phyloP scores from a whole-genome alignment of 2,797 vertebrate species.

The Heliangelus exortis region DNA sequence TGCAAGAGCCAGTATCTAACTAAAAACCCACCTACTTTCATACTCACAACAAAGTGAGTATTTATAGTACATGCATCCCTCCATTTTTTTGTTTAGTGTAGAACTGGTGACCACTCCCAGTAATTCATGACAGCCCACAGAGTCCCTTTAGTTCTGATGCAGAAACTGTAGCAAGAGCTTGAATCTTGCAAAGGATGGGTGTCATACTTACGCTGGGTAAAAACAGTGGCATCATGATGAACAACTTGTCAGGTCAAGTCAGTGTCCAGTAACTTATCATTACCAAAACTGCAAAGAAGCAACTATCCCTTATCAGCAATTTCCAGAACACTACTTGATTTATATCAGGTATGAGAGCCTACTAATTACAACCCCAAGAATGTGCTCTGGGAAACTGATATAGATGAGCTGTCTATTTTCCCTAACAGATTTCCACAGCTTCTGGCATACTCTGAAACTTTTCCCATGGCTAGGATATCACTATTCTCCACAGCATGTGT shows the following conservation, averaged over 20 bases:
- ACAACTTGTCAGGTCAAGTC: neutral
- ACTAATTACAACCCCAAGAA: slow-evolving; percentile 16
- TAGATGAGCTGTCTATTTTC: neutral
- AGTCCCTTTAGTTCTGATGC: neutral
- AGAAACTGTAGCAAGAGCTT: neutral
- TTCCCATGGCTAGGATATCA: neutral
- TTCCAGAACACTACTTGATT: slow-evolving; percentile 4
- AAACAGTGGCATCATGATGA: neutral
- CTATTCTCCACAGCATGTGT: neutral
- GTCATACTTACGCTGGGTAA: neutral
- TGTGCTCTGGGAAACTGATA: neutral
- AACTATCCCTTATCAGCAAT: neutral
- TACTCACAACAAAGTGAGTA: neutral
- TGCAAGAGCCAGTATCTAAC: neutral
- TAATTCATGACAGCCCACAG: neutral
- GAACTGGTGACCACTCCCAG: neutral
- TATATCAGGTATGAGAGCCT: neutral
- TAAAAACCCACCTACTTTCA: neutral
- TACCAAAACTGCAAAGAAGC: neutral
- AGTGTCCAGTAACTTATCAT: neutral
- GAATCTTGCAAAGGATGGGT: neutral
- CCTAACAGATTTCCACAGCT: neutral
- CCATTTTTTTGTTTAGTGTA: neutral
- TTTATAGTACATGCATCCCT: neutral
- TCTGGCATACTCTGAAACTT: neutral